phyloP scores from a whole-genome alignment of 2,888 invertebrate species.

The Entomobrya multifasciata region DNA sequence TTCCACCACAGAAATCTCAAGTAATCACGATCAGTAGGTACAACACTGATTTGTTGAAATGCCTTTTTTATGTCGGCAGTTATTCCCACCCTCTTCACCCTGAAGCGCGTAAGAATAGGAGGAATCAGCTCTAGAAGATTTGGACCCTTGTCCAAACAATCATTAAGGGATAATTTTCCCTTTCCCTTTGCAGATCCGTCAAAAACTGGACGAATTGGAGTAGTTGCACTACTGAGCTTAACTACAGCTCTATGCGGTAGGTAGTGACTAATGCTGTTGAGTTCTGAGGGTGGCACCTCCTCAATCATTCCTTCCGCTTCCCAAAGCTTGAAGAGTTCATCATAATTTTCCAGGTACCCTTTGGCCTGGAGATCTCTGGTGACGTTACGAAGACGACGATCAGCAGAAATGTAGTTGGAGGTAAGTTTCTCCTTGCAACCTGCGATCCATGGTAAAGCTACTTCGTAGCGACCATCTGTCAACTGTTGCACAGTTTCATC shows the following conservation, averaged over 20 bases:
- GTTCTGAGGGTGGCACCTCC: neutral
- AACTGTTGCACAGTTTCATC: too few relatives aligned
- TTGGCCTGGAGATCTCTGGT: constrained; percentile 30
- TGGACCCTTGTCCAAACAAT: too few relatives aligned
- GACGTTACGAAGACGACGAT: constrained; percentile 15
- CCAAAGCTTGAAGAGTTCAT: constrained; percentile 7
- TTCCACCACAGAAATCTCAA: neutral
- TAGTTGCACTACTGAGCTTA: constrained; percentile 30
- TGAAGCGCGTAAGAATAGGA: neutral
- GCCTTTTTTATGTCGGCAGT: too few relatives aligned
- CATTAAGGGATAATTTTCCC: constrained; percentile 6
- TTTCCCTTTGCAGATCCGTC: constrained; percentile 25
- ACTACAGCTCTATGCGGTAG: too few relatives aligned
- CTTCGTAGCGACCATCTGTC: constrained; percentile 80
- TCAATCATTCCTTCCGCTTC: constrained; percentile 24
- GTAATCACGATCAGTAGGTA: neutral
- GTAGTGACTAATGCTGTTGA: neutral
- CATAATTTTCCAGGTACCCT: neutral
- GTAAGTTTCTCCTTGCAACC: constrained; percentile 79
- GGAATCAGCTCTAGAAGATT: neutral
- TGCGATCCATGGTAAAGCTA: constrained; percentile 80
- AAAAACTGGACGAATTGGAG: constrained; percentile 37
- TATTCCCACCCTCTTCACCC: neutral
- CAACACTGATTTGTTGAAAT: neutral
- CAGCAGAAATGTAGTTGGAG: constrained; percentile 20